Base-by-base conservation (phyloP, 2,797 vertebrate species). In the Caiman crocodilus region DNA sequence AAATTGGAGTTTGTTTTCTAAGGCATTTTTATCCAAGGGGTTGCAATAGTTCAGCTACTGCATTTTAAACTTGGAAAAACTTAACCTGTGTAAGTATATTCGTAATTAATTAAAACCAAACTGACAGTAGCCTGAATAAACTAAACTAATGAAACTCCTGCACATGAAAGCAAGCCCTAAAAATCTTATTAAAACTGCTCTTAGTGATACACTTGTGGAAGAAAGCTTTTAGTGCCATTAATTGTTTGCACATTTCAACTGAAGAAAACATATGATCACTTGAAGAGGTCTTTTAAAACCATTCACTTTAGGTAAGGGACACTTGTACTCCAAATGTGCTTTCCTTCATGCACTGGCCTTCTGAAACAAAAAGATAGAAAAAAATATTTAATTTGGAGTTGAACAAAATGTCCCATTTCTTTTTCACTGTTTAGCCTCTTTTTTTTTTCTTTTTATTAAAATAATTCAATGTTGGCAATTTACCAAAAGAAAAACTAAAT, bases 221-320 rank as follows among this genome's bases (percentile, higher is more conserved):
- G 35, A 21, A 95, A 65, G 55, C 30, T 89, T 17, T 14, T 63
- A 60, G 88, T 10, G 23, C 61, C 94, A 88, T 95, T 76, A 94
- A 85, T 82, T 76, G 26, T 88, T 90, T 59, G 21, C 23, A 94
- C 60, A 59, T 91, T 94, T 77, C 85, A 94, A 94, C 90, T 93
- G 35, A 92, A 84, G 75, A n/a, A 67, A 78, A 82, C 55, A 30
- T 30, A 81, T 26, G 58, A 57, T 73, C 77, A 88, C 84, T 94
- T 91, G 81, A 64, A 93, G 55, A 35, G n/a, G 59, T 76, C 35
- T 87, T 77, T 87, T 73, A 74, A 89, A 90, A 88, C 91, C 79
- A 77, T 88, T 92, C 8, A 59, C 87, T 94, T 94, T 90, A 79
- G 85, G 78, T 56, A 88, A 87, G 56, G 15, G 87, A 59, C 57